These are phyloP conservation scores for Scaptomyza flava DNA, from an alignment of 2,888 invertebrate genomes.

Conservation along the genomic window DNA sequence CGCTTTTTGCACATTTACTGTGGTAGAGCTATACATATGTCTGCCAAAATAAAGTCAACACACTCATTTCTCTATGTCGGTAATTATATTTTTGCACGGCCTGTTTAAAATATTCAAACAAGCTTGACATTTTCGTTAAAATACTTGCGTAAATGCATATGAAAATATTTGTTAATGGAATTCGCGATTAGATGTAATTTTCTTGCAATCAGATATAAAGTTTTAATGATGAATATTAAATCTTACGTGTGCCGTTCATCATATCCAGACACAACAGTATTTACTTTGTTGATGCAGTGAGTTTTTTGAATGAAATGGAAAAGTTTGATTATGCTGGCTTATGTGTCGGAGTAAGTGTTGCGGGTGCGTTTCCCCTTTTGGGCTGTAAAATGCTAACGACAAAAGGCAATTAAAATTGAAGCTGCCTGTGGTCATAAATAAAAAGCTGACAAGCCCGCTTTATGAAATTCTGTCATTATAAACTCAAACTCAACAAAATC, in stretches of 20 bases:
- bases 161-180: too few relatives aligned
- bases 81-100: neutral
- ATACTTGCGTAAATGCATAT: neutral
- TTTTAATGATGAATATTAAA: too few relatives aligned
- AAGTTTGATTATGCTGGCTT: constrained; percentile 35
- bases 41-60: too few relatives aligned
- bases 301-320: constrained; percentile 39
- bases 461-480: constrained; percentile 55
- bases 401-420: constrained; percentile 62
- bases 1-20: too few relatives aligned
- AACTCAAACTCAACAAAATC: constrained; percentile 50
- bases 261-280: neutral
- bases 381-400: constrained; percentile 52
- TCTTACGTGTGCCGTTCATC: too few relatives aligned
- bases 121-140: too few relatives aligned
- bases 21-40: too few relatives aligned
- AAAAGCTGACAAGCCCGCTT: constrained; percentile 30
- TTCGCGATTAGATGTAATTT: neutral
- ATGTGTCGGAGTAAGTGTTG: neutral
- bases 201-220: neutral
- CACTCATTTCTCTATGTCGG: neutral
- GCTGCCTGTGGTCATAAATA: constrained; percentile 36
- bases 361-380: constrained; percentile 62
- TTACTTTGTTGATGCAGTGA: neutral
- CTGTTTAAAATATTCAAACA: neutral